These are phyloP conservation scores for Hipposideros larvatus DNA, from an alignment of 2,797 vertebrate species.

Conservation along the genomic window DNA sequence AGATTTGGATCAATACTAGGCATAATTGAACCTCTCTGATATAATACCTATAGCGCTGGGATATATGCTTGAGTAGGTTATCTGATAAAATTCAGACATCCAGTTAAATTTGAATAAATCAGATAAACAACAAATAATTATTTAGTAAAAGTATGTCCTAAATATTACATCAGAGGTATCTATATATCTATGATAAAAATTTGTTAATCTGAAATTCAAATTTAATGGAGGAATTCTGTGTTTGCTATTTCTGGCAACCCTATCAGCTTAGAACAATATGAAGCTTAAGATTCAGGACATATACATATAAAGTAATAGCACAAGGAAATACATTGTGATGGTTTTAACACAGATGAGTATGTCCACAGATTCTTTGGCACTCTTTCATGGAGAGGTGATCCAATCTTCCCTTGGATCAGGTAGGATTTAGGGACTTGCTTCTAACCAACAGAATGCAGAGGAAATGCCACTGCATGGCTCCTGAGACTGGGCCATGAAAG, in stretches of 20 bases:
- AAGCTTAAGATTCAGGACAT: neutral
- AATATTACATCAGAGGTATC: neutral
- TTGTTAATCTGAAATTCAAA: constrained; percentile 13
- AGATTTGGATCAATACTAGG: constrained; percentile 13
- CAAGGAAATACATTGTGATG: neutral
- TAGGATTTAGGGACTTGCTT: constrained; percentile 27
- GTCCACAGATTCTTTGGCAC: neutral
- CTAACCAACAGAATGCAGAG: neutral
- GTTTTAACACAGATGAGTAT: neutral
- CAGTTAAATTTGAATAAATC: constrained; percentile 29
- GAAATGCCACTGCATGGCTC: neutral
- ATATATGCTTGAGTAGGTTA: neutral
- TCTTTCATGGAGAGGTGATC: neutral
- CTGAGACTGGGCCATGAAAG: neutral
- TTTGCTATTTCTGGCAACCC: constrained; percentile 19
- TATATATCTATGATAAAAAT: neutral
- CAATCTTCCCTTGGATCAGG: neutral
- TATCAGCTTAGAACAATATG: neutral
- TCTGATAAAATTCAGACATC: neutral
- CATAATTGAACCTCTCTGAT: neutral
- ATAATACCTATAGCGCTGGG: neutral
- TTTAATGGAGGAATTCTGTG: neutral
- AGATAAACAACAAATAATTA: neutral
- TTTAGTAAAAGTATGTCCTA: neutral
- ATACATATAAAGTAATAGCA: neutral